Evolutionary conservation across 2,888 invertebrate genomes (phyloP), one percentile per base, ranked within the genome.

Genomic region (Aspidiotus destructor): DNA sequence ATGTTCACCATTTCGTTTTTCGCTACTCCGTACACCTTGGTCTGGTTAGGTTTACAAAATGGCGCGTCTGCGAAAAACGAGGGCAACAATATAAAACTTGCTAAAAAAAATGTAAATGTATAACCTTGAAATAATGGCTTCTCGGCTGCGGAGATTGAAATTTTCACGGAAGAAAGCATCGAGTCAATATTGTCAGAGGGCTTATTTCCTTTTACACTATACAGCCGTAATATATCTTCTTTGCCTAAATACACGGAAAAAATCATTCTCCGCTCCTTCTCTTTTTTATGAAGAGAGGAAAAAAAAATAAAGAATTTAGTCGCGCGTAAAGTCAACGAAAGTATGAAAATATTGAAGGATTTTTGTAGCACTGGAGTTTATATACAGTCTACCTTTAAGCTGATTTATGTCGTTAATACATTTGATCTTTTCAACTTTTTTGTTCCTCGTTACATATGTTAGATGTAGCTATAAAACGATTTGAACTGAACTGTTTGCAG

Each of bases 1-100:
- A 92, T 85, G 76, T 85, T 85, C 0, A 88, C 88, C 68, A 86
- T 85, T 77, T 92, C 91, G 76, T 87, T 86, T 70, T 89, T 81
- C 1, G 90, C 90, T 2, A 90, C 89, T 0, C 91, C 92, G 73
- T 92, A 92, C 71, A 92, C 85, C 62, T 84, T 83, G 75, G 88
- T 86, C 76, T 87, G 85, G 70, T 85, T 87, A 71, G 81, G 81
- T 74, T 83, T 83, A 77, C 92, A 92, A 72, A 90, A 84, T 70
- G 92, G 92, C 76, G 89, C 90, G 78, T 90, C 92, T 92, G 81
- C n/a, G 77, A 77, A 71, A 28, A 54, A 54, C 13, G n/a, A 52
- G 5, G n/a, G 5, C 11, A 52, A 52, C n/a, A 5, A 28, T 28
- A 52, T 52, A 52, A 52, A 52, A 52, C n/a, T 52, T 52, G 52